phyloP scores from a whole-genome alignment of 2,888 invertebrate species.

The Beris morrisii region DNA sequence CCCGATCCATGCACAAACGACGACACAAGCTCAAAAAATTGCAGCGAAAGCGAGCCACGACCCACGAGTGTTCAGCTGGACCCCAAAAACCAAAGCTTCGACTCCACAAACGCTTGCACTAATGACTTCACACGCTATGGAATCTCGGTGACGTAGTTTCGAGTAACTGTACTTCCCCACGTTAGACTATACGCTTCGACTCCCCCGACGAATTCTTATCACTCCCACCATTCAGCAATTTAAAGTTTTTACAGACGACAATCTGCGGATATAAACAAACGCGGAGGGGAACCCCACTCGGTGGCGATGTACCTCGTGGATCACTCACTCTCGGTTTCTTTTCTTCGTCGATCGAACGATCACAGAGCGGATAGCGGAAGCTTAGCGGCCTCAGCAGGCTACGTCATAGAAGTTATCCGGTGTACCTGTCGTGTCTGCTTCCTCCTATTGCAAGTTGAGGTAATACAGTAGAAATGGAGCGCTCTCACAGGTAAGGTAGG shows the following conservation, averaged over 20 bases:
- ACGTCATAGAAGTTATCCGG: conserved; percentile 6
- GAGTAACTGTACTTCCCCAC: conserved; percentile 14
- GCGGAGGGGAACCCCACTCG: background rate
- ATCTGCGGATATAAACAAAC: conserved; percentile 23
- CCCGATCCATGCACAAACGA: background rate
- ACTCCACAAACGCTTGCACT: conserved; percentile 14
- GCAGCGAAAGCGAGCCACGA: background rate
- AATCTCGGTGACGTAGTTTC: conserved; percentile 9
- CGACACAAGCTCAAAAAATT: background rate
- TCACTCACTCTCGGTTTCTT: conserved; percentile 17
- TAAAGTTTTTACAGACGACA: background rate
- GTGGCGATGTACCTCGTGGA: background rate
- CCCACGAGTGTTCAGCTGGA: conserved; percentile 20
- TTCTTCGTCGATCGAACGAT: conserved; percentile 4
- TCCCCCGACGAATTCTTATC: conserved; percentile 1
- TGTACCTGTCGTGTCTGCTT: background rate
- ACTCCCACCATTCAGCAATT: background rate
- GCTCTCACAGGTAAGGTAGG: no score
- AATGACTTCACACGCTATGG: conserved; percentile 13
- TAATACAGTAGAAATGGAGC: no score
- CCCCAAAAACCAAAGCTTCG: conserved; percentile 25
- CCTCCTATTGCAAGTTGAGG: no score
- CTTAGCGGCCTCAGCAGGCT: conserved; percentile 10
- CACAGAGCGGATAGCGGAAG: conserved; percentile 4
- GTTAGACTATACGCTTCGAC: background rate